Base-by-base conservation (phyloP, 2,888 invertebrate species). In the Rosalia funebris region DNA sequence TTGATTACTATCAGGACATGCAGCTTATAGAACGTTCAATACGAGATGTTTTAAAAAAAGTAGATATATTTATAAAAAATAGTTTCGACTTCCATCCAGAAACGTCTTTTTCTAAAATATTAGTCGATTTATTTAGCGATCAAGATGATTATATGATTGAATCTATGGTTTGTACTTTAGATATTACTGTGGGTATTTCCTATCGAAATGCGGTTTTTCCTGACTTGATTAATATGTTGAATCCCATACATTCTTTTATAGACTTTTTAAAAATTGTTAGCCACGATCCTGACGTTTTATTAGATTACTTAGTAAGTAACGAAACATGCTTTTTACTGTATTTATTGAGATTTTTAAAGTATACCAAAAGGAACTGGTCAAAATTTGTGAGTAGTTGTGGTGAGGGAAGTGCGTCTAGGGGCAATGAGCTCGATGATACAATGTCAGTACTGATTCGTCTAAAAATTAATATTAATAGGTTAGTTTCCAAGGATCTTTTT, bases 111-210 rank as follows among this genome's bases (percentile, higher is more conserved):
- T 92, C 93, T 0, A 93, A 94, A 82, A 92, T 95, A 86, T 85
- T 95, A 48, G 91, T 95, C 59, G 92, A 92, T 79, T 83, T 95
- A 57, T 95, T 95, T 75, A 91, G 91, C 72, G 94, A 95, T 81
- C 95, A 95, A 79, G 95, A 95, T 76, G 95, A 95, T 81, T 93
- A 92, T 74, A 82, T 95, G 70, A 92, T 95, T 59, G 95, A 95
- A 83, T 91, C 93, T 1, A 94, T 95, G 94, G 92, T 95, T 4
- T 95, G 95, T 79, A 92, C 93, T 32, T 81, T 95, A 46, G 95
- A 95, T 79, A 93, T 95, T 42, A 93, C 92, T 0, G 90, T 91
- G 16, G 94, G 93, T 36, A 89, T 95, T 57, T 91, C 91, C 17
- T 91, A 92, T 77, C 87, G 92, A 48, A 91, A 92, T 74, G 90